Evolutionary conservation across 2,888 invertebrate genomes (phyloP).

Genomic region (Blera fallax): DNA sequence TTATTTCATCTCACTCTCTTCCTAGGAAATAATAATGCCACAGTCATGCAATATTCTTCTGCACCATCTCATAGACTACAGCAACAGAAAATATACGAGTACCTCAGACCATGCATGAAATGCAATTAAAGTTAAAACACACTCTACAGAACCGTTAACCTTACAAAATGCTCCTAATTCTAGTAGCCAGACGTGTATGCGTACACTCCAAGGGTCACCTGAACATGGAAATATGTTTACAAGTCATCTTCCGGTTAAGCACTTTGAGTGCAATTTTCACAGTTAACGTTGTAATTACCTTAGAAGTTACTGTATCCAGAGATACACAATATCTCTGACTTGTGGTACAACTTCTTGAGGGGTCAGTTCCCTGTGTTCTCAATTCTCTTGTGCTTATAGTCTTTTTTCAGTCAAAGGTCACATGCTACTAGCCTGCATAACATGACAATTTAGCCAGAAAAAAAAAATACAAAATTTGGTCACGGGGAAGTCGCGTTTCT

Average conservation of each 20-base stretch:
- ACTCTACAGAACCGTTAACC: slow-evolving; percentile 27
- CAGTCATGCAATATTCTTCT: slow-evolving; percentile 56
- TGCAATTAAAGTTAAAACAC: slow-evolving; percentile 48
- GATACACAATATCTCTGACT: background rate
- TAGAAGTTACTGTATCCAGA: background rate
- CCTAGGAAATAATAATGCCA: slow-evolving; percentile 60
- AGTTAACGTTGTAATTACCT: slow-evolving; percentile 8
- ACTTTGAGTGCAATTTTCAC: slow-evolving; percentile 19
- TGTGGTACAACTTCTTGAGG: background rate
- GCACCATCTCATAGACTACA: background rate
- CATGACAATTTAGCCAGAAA: too few relatives aligned
- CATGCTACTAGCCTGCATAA: background rate
- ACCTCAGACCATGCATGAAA: slow-evolving; percentile 54
- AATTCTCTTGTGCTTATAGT: background rate
- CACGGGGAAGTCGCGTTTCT: slow-evolving; percentile 25
- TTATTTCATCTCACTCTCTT: slow-evolving; percentile 69
- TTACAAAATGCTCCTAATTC: slow-evolving; percentile 27
- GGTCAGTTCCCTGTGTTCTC: background rate
- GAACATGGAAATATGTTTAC: background rate
- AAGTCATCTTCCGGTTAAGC: background rate
- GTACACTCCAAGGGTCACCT: slow-evolving; percentile 8
- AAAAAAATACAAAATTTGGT: background rate
- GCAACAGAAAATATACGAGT: slow-evolving; percentile 11
- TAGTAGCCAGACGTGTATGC: background rate
- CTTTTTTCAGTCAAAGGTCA: slow-evolving; percentile 33